Evolutionary conservation across 2,888 invertebrate genomes (phyloP).

Genomic region (Drosophila silvestris): DNA sequence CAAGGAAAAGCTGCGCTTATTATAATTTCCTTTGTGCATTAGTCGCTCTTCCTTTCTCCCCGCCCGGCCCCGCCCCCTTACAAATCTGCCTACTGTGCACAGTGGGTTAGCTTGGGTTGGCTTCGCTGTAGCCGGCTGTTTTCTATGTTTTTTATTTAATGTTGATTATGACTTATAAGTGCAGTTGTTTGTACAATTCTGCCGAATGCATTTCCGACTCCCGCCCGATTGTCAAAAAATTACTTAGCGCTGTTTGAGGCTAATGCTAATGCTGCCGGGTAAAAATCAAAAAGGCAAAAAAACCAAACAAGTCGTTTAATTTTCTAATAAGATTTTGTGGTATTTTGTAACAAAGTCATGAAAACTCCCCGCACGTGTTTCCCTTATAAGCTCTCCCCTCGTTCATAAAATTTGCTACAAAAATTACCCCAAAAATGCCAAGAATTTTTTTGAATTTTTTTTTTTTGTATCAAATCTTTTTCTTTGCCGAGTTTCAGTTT

Average conservation of each 20-base stretch:
- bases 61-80: background rate
- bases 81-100: slow-evolving; percentile 68
- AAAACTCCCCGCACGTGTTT: slow-evolving; percentile 67
- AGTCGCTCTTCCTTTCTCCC: slow-evolving; percentile 19
- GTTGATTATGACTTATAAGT: slow-evolving; percentile 54
- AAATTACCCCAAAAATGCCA: slow-evolving; percentile 73
- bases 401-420: slow-evolving; percentile 46
- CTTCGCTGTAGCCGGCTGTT: slow-evolving; percentile 57
- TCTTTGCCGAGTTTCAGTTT: slow-evolving; percentile 58
- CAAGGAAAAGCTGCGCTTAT: slow-evolving; percentile 70
- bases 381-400: slow-evolving; percentile 63
- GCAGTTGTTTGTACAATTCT: slow-evolving; percentile 50
- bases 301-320: slow-evolving; percentile 79
- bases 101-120: slow-evolving; percentile 65
- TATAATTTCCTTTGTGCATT: slow-evolving; percentile 76
- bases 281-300: slow-evolving; percentile 48
- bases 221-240: slow-evolving; percentile 9
- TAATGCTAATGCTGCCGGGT: slow-evolving; percentile 2
- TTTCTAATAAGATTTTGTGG: slow-evolving; percentile 77
- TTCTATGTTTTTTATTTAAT: slow-evolving; percentile 43
- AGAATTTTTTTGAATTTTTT: slow-evolving; percentile 44
- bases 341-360: slow-evolving; percentile 58
- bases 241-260: slow-evolving; percentile 9
- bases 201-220: slow-evolving; percentile 46
- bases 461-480: slow-evolving; percentile 28